phyloP scores from a whole-genome alignment of 1,140 invertebrate genomes.

The Eciton burchellii region DNA sequence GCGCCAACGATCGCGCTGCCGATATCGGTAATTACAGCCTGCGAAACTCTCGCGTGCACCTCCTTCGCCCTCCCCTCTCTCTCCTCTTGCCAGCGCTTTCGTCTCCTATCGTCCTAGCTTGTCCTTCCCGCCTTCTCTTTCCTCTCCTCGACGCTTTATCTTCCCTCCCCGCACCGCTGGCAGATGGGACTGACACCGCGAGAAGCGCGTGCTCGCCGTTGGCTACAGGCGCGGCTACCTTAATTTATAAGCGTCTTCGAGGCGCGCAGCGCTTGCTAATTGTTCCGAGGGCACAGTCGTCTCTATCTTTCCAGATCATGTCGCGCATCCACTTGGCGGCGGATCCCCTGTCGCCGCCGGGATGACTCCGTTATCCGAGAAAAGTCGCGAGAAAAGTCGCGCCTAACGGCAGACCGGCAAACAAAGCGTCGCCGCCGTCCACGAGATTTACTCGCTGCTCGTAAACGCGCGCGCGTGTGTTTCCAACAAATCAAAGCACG shows the following conservation, averaged over 20 bases:
- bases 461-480: background rate
- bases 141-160: slow-evolving; percentile 21
- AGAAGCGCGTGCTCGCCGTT: background rate
- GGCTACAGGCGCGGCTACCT: background rate
- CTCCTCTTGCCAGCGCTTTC: slow-evolving; percentile 22
- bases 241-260: slow-evolving; percentile 1
- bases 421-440: background rate
- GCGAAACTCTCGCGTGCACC: slow-evolving; percentile 52
- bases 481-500: background rate
- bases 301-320: too few species aligned
- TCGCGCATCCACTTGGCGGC: too few species aligned
- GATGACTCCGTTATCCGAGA: too few species aligned
- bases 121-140: background rate
- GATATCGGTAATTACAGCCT: slow-evolving; percentile 76
- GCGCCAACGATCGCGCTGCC: slow-evolving; percentile 68
- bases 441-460: too few species aligned
- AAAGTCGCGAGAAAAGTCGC: background rate
- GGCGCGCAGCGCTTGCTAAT: too few species aligned
- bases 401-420: too few species aligned
- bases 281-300: too few species aligned
- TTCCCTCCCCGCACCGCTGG: slow-evolving; percentile 3
- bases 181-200: background rate
- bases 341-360: too few species aligned
- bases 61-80: slow-evolving; percentile 20
- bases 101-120: slow-evolving; percentile 47